Conservation (phyloP, 2,113 vertebrate genomes). For the Myodes glareolus region DNA sequence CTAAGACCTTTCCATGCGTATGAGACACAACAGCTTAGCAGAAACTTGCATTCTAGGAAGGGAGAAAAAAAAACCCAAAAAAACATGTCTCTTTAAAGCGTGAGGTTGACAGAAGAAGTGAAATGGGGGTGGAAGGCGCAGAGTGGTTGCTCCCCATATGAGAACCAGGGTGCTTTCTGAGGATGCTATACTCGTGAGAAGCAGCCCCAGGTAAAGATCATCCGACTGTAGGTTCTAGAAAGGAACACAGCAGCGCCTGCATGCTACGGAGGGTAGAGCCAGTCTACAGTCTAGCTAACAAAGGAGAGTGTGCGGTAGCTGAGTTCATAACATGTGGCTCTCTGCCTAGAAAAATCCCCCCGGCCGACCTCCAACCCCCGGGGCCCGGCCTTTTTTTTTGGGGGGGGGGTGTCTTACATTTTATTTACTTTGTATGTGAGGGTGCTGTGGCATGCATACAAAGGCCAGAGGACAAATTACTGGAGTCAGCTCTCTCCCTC, state of each 20-base stretch:
- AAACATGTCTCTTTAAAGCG: not conserved
- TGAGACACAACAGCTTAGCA: too few relatives aligned
- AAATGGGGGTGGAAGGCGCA: accelerated
- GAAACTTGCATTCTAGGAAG: not conserved
- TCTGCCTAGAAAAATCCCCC: not conserved
- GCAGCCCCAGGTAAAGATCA: accelerated
- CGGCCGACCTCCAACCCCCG: not conserved
- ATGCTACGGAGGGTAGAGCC: accelerated
- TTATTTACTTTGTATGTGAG: not conserved
- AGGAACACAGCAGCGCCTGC: not conserved
- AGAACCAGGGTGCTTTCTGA: not conserved
- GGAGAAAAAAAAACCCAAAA: accelerated
- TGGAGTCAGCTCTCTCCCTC: not conserved
- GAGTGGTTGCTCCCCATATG: not conserved
- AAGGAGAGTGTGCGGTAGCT: not conserved
- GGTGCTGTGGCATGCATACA: not conserved
- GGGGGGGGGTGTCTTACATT: not conserved
- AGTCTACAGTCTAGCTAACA: not conserved
- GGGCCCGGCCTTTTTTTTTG: not conserved
- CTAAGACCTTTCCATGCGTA: not conserved
- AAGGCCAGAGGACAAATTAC: not conserved
- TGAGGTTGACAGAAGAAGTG: accelerated
- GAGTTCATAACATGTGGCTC: not conserved
- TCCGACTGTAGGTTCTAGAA: accelerated
- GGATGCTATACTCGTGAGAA: not conserved